Percentiles rank a stretch among this genome's conserved stretches.
Conservation (phyloP, 2,888 invertebrate genomes). For the Agriopis aurantiaria region DNA sequence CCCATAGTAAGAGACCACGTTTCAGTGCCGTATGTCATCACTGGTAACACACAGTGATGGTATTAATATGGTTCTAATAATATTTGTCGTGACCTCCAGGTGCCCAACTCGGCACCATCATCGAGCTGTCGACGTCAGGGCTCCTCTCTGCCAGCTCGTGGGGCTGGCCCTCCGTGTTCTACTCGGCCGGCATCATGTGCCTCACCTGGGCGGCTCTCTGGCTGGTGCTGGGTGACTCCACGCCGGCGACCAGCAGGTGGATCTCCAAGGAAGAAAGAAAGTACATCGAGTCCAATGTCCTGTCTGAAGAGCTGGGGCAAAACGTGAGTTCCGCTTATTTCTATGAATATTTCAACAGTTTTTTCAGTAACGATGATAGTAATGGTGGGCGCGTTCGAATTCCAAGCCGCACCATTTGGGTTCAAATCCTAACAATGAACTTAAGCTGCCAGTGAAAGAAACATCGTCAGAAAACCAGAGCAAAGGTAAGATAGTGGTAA, state of each 20-base stretch:
- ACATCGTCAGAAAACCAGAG: no score
- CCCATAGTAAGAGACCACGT: no score
- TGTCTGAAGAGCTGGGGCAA: constrained; percentile 66
- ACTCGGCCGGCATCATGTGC: constrained; percentile 89
- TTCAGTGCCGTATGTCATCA: no score
- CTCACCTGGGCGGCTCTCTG: constrained; percentile 88
- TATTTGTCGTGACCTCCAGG: constrained; percentile 71
- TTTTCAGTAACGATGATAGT: no score
- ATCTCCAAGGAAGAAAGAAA: constrained; percentile 89
- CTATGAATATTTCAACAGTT: no score
- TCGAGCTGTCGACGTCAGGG: constrained; percentile 91
- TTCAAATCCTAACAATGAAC: no score
- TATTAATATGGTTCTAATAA: no score
- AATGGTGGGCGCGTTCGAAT: no score
- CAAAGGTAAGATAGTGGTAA: no score
- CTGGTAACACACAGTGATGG: no score
- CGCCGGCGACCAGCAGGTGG: constrained; percentile 86
- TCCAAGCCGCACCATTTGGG: no score
- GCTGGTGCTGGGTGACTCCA: constrained; percentile 88
- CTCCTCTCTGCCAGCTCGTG: constrained; percentile 88
- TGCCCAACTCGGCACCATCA: constrained; percentile 93
- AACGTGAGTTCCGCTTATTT: constrained; percentile 52
- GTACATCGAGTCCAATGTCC: constrained; percentile 88
- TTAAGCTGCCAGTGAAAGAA: no score
- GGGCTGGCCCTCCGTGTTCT: constrained; percentile 94